A percentile compares a stretch with the other conserved stretches of the same genome.
Conservation (phyloP, 2,113 vertebrate species). For the Trichechus manatus region DNA sequence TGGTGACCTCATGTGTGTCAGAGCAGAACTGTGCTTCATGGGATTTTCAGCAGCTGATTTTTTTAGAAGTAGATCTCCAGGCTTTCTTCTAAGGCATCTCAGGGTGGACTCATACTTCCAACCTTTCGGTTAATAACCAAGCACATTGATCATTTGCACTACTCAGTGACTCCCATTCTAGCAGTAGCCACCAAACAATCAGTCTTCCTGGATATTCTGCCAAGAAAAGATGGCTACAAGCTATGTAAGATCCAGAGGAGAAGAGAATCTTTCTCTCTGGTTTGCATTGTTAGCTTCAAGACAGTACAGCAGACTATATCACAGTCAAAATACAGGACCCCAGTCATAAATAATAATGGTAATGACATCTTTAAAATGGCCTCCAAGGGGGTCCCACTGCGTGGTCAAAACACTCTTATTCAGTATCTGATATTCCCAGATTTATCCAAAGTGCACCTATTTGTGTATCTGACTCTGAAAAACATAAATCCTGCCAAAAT, state of each 20-base stretch:
- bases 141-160: not conserved
- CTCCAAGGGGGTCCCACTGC: constrained; percentile 1
- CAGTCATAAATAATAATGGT: not conserved
- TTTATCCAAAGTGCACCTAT: constrained; percentile 75
- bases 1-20: not conserved
- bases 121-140: not conserved
- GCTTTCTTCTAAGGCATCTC: not conserved
- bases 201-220: not conserved
- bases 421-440: constrained; percentile 60
- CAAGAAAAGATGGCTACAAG: not conserved
- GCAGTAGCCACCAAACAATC: not conserved
- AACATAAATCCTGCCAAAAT: constrained; percentile 76
- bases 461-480: constrained; percentile 72
- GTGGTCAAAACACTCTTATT: not conserved
- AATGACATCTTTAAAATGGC: not conserved
- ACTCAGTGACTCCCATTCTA: not conserved
- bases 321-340: not conserved
- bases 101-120: not conserved
- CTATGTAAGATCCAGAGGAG: not conserved
- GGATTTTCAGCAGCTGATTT: not conserved
- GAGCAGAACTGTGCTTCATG: not conserved
- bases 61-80: not conserved
- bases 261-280: not conserved
- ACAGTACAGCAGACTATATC: not conserved
- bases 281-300: not conserved